Base-by-base conservation (phyloP, 1,140 invertebrate genomes). In the Calephelis virginiensis region DNA sequence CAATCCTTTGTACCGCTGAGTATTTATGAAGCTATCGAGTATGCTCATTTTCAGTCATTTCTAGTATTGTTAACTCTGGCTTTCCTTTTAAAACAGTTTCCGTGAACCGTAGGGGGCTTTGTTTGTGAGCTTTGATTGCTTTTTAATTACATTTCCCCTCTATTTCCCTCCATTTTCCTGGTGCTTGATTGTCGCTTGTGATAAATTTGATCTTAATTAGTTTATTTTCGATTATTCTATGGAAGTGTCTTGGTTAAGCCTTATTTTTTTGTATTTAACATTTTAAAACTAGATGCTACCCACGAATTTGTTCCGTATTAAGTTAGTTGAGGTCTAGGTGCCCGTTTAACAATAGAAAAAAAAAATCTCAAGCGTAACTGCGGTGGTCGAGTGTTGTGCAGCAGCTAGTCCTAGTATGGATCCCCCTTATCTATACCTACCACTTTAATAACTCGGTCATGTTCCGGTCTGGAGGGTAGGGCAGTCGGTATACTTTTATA, bases 161-260 rank as follows among this genome's bases (percentile, higher is more conserved):
- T 40, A 40, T 40, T 50, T 59, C 1, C 37, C 37, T 59, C 17
- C 12, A 59, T 59, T 59, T 59, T 38, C 37, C 37, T 63, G 47
- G 45, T 63, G 43, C 43, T 17, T 37, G 17, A 63, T 63, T 64
- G 53, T 68, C 13, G 59, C 61, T 59, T 47, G 56, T 59, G 56
- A 59, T 59, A 59, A 59, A 59, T 59, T 59, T 59, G 28, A 71
- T 50, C 45, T n/a, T 37, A 66, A 48, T 61, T 61, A 38, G 47
- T 38, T 66, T 38, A 37, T 5, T 40, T 40, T 40, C 40, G 40
- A 40, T 40, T 40, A 6, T 40, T 40, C 40, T 40, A 40, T 40
- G 6, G 8, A 40, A 40, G 6, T 40, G 17, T 17, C 3, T 17
- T 17, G 17, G 17, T 40, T 40, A 40, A 7, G 40, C 40, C 40